Conservation (phyloP, 2,113 vertebrate species). For the Upupa epops region DNA sequence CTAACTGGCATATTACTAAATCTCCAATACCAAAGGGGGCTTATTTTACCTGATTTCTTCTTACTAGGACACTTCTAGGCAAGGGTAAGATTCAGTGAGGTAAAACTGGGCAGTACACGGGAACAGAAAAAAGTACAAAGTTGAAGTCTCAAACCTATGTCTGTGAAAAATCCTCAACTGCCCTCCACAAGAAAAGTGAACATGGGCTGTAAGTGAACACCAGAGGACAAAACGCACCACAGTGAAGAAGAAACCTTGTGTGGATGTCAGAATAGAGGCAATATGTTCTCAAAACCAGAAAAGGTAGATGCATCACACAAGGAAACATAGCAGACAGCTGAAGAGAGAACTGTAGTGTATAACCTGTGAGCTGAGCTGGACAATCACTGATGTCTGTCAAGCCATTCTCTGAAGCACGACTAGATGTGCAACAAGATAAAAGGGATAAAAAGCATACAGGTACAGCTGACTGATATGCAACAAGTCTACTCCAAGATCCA, state of each 20-base stretch:
- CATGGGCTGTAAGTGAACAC: background rate
- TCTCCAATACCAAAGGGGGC: background rate
- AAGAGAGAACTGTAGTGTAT: background rate
- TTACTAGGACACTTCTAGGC: background rate
- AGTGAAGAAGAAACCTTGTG: background rate
- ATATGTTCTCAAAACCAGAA: background rate
- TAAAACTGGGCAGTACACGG: background rate
- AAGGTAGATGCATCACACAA: background rate
- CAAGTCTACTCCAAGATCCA: background rate
- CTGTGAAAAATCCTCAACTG: background rate
- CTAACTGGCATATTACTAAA: background rate
- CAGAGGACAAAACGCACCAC: background rate
- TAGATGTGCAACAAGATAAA: background rate
- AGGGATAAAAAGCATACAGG: background rate
- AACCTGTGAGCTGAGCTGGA: background rate
- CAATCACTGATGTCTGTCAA: background rate
- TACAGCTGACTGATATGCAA: background rate
- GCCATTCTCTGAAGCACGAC: background rate
- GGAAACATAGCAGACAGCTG: background rate
- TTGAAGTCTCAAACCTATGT: background rate
- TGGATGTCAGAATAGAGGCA: background rate
- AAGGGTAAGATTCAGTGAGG: background rate
- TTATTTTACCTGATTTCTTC: background rate
- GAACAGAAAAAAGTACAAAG: background rate
- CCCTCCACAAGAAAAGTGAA: background rate